A percentile compares a stretch with the other conserved stretches of the same genome.
Conservation (phyloP, 2,797 vertebrate genomes). For the Acipenser oxyrinchus region DNA sequence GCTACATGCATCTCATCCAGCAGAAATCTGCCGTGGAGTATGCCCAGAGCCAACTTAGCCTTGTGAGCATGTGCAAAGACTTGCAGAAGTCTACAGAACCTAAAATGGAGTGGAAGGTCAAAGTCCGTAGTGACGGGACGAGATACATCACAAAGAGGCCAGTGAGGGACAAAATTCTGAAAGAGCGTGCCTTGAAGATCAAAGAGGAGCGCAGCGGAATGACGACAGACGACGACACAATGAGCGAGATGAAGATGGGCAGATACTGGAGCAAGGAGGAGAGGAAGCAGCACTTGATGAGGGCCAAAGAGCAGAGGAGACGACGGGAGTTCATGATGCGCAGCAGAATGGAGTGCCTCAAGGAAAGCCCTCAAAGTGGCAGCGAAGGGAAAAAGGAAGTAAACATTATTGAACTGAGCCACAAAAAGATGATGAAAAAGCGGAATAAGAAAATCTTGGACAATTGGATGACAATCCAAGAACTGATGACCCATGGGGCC, state of each 20-base stretch:
- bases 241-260: constrained; percentile 97
- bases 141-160: constrained; percentile 94
- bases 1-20: constrained; percentile 94
- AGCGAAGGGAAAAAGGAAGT: constrained; percentile 79
- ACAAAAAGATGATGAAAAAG: constrained; percentile 98
- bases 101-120: constrained; percentile 97
- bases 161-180: constrained; percentile 84
- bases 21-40: constrained; percentile 89
- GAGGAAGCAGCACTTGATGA: constrained; percentile 83
- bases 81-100: constrained; percentile 64
- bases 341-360: constrained; percentile 82
- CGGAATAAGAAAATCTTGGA: constrained; percentile 97
- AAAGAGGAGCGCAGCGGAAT: constrained; percentile 92
- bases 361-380: constrained; percentile 82
- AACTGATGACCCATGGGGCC: constrained; percentile 93
- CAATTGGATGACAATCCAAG: constrained; percentile 99
- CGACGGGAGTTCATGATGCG: constrained; percentile 92
- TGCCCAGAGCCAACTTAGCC: constrained; percentile 84
- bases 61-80: constrained; percentile 80
- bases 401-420: constrained; percentile 93
- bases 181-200: constrained; percentile 91
- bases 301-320: constrained; percentile 85
- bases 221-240: constrained; percentile 89
- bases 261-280: constrained; percentile 97
- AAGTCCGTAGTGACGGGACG: constrained; percentile 86